Conservation (phyloP, 2,888 invertebrate genomes). For the Halocaridina rubra region DNA sequence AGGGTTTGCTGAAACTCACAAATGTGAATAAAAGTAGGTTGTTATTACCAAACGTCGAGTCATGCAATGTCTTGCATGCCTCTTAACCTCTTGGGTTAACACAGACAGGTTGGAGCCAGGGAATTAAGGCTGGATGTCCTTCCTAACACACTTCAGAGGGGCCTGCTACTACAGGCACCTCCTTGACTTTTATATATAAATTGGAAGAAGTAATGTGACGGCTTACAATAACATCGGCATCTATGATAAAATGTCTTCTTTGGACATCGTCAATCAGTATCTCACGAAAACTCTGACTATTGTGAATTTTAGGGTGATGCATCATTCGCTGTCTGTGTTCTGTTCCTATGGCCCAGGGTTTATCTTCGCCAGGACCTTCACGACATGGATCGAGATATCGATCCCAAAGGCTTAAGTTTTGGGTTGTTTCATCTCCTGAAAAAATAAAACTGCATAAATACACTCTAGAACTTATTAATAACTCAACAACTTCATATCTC, state of each 20-base stretch:
- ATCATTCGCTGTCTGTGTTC: conserved; percentile 37
- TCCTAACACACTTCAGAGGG: no score
- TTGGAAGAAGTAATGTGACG: no score
- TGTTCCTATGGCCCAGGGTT: conserved; percentile 44
- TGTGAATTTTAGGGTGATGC: not conserved
- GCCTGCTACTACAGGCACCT: no score
- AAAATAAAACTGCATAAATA: not conserved
- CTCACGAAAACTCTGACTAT: conserved; percentile 6
- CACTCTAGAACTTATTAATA: not conserved
- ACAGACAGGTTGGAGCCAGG: no score
- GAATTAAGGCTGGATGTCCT: no score
- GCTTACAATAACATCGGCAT: conserved; percentile 43
- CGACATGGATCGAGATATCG: conserved; percentile 41
- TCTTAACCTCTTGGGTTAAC: no score
- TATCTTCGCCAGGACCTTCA: conserved; percentile 23
- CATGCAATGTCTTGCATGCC: no score
- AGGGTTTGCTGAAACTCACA: no score
- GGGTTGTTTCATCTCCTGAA: conserved; percentile 30
- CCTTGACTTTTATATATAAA: no score
- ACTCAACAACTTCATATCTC: not conserved
- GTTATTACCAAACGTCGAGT: no score
- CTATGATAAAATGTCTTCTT: conserved; percentile 31
- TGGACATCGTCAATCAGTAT: conserved; percentile 35
- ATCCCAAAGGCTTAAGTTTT: conserved; percentile 9
- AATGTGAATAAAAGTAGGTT: no score